phyloP scores from a whole-genome alignment of 2,113 vertebrate genomes.

The Ameiurus melas region DNA sequence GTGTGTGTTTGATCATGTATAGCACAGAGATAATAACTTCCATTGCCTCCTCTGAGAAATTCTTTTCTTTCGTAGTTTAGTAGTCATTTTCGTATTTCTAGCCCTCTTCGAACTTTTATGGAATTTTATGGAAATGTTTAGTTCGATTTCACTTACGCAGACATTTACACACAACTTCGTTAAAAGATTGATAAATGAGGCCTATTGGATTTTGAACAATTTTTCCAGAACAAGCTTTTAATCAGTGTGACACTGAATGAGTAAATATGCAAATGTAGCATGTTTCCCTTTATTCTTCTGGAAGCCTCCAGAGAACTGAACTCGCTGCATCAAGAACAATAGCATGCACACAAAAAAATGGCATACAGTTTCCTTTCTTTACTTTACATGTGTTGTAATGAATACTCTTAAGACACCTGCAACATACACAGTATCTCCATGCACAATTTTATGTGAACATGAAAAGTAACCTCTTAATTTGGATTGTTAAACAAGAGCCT shows the following conservation, averaged over 20 bases:
- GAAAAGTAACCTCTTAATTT: background rate
- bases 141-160: background rate
- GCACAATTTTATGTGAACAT: background rate
- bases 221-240: background rate
- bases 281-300: background rate
- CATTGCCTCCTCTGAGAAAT: background rate
- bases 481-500: background rate
- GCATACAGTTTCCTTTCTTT: background rate
- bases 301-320: background rate
- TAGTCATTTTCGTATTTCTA: conserved; percentile 1
- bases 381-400: background rate
- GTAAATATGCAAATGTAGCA: background rate
- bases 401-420: background rate
- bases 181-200: background rate
- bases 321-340: background rate
- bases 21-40: background rate
- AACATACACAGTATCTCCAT: background rate
- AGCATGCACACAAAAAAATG: background rate
- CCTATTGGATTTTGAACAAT: background rate
- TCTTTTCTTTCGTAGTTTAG: background rate
- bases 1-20: background rate
- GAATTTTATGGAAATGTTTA: background rate
- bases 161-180: background rate
- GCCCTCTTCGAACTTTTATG: background rate
- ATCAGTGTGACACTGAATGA: background rate